Conservation (phyloP, 2,888 invertebrate species). For the Allolobophora icterica region DNA sequence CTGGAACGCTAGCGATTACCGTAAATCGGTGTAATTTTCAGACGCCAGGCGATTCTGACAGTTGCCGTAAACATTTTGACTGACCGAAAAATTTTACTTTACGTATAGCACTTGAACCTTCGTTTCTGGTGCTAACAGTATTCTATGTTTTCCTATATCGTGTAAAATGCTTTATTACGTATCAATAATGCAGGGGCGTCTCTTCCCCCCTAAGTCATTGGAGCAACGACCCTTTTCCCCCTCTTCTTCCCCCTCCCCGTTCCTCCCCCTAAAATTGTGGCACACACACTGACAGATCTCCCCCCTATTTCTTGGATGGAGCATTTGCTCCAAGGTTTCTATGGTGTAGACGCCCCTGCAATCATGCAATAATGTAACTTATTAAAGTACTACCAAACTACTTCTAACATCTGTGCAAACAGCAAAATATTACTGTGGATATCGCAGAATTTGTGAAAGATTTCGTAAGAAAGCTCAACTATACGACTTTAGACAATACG, state of each 20-base stretch:
- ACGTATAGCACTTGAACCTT: background rate
- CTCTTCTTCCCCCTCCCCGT: no score
- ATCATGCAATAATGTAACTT: background rate
- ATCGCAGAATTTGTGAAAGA: background rate
- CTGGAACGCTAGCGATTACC: background rate
- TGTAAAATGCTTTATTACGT: background rate
- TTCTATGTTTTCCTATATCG: background rate
- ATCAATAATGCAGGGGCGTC: background rate
- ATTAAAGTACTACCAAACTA: background rate
- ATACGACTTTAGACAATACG: background rate
- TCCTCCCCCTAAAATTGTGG: no score
- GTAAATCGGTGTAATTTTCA: background rate
- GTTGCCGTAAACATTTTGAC: background rate
- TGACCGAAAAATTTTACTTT: background rate
- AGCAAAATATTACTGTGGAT: background rate
- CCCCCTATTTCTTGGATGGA: no score
- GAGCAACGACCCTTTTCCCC: no score
- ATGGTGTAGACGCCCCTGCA: no score
- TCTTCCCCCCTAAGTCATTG: no score
- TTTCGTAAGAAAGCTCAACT: background rate
- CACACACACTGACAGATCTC: no score
- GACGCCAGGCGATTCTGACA: background rate
- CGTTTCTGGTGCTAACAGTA: background rate
- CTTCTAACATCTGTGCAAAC: no score
- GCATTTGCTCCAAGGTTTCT: no score